phyloP scores from a whole-genome alignment of 2,797 vertebrate species.

The Brachymystax lenok region DNA sequence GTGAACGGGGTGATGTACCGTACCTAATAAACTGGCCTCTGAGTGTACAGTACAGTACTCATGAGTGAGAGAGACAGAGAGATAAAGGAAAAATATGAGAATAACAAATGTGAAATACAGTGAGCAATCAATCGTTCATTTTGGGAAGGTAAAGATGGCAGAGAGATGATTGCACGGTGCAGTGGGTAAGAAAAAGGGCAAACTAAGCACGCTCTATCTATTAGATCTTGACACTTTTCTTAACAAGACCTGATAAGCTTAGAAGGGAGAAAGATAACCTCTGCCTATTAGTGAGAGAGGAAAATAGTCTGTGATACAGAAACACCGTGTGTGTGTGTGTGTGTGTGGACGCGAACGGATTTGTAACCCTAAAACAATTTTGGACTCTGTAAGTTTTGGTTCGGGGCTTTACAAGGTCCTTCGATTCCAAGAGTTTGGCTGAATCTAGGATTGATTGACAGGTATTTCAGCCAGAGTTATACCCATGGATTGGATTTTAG shows the following conservation, averaged over 20 bases:
- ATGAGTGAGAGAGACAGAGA: constrained; percentile 7
- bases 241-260: constrained; percentile 72
- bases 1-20: no score
- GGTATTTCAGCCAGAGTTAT: constrained; percentile 63
- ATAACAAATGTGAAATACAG: constrained; percentile 7
- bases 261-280: constrained; percentile 49
- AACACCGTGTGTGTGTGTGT: neutral
- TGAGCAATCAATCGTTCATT: constrained; percentile 63
- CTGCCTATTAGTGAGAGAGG: constrained; percentile 47
- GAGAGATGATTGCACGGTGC: constrained; percentile 65
- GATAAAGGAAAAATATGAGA: neutral
- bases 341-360: constrained; percentile 24
- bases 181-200: constrained; percentile 59
- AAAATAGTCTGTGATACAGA: constrained; percentile 9
- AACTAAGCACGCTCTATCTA: constrained; percentile 68
- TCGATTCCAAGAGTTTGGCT: constrained; percentile 51
- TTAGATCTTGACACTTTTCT: constrained; percentile 68
- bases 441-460: constrained; percentile 68
- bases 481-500: constrained; percentile 49
- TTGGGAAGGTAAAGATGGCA: constrained; percentile 63
- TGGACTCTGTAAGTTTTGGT: constrained; percentile 53
- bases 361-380: constrained; percentile 33
- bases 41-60: constrained; percentile 16
- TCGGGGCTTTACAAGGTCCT: constrained; percentile 51
- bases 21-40: no score